These are phyloP conservation scores for Torymus aiolomorphi DNA, from an alignment of 2,888 invertebrate genomes.

Conservation along the genomic window DNA sequence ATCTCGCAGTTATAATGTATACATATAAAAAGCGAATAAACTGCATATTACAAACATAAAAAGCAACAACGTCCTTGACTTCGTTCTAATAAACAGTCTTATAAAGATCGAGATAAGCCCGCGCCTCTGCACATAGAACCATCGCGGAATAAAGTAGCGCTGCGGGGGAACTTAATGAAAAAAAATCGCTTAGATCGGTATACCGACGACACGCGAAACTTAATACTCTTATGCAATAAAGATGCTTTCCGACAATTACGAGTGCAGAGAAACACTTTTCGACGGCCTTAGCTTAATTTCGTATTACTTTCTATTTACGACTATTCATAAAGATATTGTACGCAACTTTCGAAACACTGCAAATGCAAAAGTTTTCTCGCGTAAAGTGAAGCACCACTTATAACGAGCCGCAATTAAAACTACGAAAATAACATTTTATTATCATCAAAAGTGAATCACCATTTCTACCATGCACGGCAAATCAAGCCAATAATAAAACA, in stretches of 20 bases:
- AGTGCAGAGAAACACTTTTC: neutral
- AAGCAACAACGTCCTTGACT: constrained; percentile 4
- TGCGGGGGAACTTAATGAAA: neutral
- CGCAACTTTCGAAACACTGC: no score
- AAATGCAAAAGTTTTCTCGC: no score
- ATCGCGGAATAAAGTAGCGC: neutral
- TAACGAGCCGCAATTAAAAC: no score
- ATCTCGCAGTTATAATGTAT: no score
- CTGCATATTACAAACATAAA: constrained; percentile 5
- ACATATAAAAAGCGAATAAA: neutral
- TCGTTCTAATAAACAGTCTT: constrained; percentile 1
- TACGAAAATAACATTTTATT: no score
- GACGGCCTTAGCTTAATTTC: neutral
- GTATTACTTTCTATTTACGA: no score
- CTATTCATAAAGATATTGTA: no score
- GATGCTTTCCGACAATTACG: neutral
- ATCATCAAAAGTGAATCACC: no score
- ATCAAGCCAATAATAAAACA: no score
- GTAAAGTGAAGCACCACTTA: no score
- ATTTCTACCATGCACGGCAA: no score
- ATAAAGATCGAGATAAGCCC: constrained; percentile 16
- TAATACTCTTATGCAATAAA: constrained; percentile 6
- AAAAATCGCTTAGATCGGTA: neutral
- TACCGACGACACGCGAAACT: neutral
- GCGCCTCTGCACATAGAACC: neutral